Evolutionary conservation across 2,797 vertebrate species (phyloP).

Genomic region (Australoheros facetus): DNA sequence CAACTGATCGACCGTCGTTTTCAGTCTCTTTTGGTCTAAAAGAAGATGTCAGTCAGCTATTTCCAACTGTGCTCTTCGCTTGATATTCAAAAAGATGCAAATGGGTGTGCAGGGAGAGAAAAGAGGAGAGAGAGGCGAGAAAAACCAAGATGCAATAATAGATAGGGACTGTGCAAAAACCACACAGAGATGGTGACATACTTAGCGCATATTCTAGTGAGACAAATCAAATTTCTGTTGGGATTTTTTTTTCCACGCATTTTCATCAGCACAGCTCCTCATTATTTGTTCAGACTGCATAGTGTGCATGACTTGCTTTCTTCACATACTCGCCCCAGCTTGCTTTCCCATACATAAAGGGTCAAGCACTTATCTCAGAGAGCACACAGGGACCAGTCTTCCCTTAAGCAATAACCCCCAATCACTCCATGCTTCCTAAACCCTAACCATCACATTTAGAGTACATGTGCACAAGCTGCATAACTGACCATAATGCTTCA

Average conservation of each 20-base stretch:
- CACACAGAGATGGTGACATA: conserved; percentile 34
- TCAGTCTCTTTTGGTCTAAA: conserved; percentile 25
- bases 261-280: conserved; percentile 9
- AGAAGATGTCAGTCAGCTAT: conserved; percentile 28
- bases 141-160: conserved; percentile 16
- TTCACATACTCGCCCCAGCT: conserved; percentile 1
- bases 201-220: conserved; percentile 30
- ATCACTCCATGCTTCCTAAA: conserved; percentile 29
- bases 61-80: conserved; percentile 27
- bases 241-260: background rate
- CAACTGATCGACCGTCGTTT: conserved; percentile 3
- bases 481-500: conserved; percentile 49
- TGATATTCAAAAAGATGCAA: conserved; percentile 37
- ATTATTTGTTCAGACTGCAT: conserved; percentile 1
- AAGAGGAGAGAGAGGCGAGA: background rate
- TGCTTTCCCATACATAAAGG: conserved; percentile 22
- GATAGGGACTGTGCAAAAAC: conserved; percentile 16
- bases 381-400: conserved; percentile 31
- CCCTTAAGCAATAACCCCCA: conserved; percentile 28
- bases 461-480: conserved; percentile 27
- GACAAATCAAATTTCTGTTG: conserved; percentile 14
- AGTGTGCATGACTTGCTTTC: background rate
- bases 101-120: conserved; percentile 12
- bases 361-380: conserved; percentile 47
- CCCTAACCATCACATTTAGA: conserved; percentile 13